Evolutionary conservation across 2,888 invertebrate genomes (phyloP), one percentile per base, ranked within the genome.

Genomic region (Drosophila pseudotakahashii): DNA sequence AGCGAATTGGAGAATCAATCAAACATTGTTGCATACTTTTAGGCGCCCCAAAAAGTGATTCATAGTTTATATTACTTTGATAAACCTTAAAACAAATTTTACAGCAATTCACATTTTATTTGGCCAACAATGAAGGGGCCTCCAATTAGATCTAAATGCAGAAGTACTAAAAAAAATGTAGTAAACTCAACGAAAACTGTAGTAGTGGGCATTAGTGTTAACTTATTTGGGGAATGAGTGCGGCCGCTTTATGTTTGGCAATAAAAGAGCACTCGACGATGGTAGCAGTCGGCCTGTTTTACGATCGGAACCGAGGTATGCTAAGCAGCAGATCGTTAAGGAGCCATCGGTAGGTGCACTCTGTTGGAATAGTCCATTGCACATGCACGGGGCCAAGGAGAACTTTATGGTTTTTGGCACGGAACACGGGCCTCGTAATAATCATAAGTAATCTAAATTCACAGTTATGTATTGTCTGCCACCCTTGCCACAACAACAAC

Each of bases 371-470:
- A 41, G 45, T 73, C 58, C 60, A 73, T 73, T 57, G 67, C 67
- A 66, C 66, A 72, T 54, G 72, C 64, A 72, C 23, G 44, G 44
- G 54, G 26, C 41, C 39, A 53, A 26, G 45, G 26, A 47, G 34
- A 66, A 54, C 41, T 50, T 78, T 51, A 70, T 41, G 30, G 62
- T 37, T 64, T 47, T 74, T 74, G 61, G 55, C 69, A 51, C 45
- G 61, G 47, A 44, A 14, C 63, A 37, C 51, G 51, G 45, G 10
- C 48, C 74, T 64, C 75, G 75, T 85, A 72, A 82, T 85, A 80
- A 80, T 85, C 81, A 85, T 64, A 80, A 78, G 86, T 82, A 82
- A 80, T 82, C 81, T 82, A 82, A 85, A 82, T 82, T 85, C 81
- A 82, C 79, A 80, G 81, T 77, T 75, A 85, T 82, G 77, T 63